Percentiles rank a stretch among this genome's conserved stretches.
Evolutionary conservation across 2,113 vertebrate genomes (phyloP).

Genomic region (Ginglymostoma cirratum): DNA sequence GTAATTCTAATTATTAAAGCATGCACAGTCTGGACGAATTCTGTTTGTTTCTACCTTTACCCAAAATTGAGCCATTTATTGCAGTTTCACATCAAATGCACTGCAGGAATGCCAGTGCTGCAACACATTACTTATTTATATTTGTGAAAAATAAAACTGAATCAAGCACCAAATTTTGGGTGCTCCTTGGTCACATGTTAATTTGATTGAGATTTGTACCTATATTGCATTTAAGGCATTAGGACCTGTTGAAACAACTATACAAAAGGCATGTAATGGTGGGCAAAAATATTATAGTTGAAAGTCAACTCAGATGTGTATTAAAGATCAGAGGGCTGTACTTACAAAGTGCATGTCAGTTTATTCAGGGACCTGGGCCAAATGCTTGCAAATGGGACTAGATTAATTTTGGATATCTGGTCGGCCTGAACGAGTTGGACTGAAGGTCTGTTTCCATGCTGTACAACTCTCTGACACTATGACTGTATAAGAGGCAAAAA

Average conservation of each 20-base stretch:
- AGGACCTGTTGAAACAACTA: background rate
- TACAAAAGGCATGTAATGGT: background rate
- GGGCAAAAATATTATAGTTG: background rate
- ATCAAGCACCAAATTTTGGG: background rate
- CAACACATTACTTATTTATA: background rate
- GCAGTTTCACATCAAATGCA: background rate
- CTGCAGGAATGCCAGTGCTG: background rate
- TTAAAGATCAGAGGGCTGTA: background rate
- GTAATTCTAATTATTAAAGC: background rate
- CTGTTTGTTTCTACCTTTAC: background rate
- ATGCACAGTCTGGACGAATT: background rate
- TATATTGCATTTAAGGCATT: background rate
- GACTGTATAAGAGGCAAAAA: background rate
- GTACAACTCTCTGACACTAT: too few species aligned
- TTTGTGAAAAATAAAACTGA: background rate
- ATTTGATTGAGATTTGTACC: background rate
- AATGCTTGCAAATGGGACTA: too few species aligned
- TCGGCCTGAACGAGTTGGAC: too few species aligned
- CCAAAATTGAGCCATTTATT: background rate
- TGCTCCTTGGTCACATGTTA: background rate
- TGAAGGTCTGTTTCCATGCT: too few species aligned
- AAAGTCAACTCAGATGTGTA: background rate
- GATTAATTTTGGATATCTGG: too few species aligned
- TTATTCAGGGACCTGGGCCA: background rate
- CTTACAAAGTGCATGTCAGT: background rate